Evolutionary conservation across 2,888 invertebrate genomes (phyloP).

Genomic region (Pachydiplax longipennis): DNA sequence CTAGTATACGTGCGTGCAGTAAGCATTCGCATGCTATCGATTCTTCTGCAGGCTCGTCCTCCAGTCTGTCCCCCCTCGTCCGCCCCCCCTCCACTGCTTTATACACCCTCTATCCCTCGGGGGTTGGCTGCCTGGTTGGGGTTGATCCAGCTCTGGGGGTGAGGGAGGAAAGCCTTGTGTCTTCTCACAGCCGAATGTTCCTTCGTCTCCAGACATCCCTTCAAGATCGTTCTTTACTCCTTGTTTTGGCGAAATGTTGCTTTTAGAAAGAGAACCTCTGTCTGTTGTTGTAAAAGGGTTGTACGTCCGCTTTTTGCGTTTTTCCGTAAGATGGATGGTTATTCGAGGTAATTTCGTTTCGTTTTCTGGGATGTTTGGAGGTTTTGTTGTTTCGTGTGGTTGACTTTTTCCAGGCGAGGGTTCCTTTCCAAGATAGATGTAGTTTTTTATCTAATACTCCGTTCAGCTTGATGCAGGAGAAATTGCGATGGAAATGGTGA

Average conservation of each 20-base stretch:
- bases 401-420: too few species aligned
- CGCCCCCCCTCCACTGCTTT: background rate
- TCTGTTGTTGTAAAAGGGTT: background rate
- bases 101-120: background rate
- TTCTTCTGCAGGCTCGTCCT: background rate
- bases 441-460: too few species aligned
- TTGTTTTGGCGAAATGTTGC: background rate
- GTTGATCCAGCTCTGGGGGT: background rate
- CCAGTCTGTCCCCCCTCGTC: background rate
- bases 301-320: background rate
- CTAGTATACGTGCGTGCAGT: background rate
- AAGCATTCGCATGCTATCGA: background rate
- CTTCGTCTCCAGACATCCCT: background rate
- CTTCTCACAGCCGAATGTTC: background rate
- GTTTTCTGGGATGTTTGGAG: too few species aligned
- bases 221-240: background rate
- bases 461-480: too few species aligned
- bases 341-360: too few species aligned
- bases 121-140: constrained; percentile 4
- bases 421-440: too few species aligned
- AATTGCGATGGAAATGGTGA: too few species aligned
- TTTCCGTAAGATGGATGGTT: background rate
- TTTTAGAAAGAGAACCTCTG: background rate
- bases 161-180: background rate
- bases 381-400: too few species aligned